Conservation (phyloP, 1,140 invertebrate genomes). For the Hestina assimilis region DNA sequence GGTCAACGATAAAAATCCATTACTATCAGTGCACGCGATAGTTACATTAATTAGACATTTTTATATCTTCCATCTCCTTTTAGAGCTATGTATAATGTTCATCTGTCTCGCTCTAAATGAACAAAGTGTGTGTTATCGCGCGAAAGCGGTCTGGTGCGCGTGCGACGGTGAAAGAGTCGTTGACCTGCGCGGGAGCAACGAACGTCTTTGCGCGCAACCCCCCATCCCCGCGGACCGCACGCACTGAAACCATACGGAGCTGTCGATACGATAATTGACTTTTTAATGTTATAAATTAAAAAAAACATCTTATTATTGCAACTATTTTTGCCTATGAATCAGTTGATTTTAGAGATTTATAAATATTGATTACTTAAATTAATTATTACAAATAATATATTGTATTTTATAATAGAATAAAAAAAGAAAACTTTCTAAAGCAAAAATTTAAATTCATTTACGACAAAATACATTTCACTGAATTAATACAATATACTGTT, state of each 20-base stretch:
- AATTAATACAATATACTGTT: no score
- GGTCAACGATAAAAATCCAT: slow-evolving; percentile 34
- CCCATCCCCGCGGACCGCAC: slow-evolving; percentile 31
- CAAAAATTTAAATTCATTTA: no score
- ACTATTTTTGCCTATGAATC: no score
- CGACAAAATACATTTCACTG: no score
- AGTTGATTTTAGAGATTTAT: no score
- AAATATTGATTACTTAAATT: no score
- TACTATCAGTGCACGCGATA: slow-evolving; percentile 37
- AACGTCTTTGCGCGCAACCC: slow-evolving; percentile 71
- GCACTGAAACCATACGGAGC: slow-evolving; percentile 35
- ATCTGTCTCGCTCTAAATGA: slow-evolving; percentile 43
- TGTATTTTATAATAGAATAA: no score
- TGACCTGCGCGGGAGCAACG: slow-evolving; percentile 72
- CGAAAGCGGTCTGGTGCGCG: slow-evolving; percentile 71
- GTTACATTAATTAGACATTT: slow-evolving; percentile 53
- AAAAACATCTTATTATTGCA: no score
- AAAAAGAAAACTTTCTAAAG: no score
- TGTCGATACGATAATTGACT: slow-evolving; percentile 15
- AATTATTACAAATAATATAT: no score
- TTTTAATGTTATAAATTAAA: not conserved
- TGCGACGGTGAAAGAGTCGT: slow-evolving; percentile 69
- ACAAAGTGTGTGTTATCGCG: slow-evolving; percentile 53
- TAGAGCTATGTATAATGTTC: slow-evolving; percentile 15
- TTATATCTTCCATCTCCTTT: slow-evolving; percentile 34